Conservation (phyloP, 37 sponge, comb jelly and placozoan genomes). For the Halichondria panicea region DNA sequence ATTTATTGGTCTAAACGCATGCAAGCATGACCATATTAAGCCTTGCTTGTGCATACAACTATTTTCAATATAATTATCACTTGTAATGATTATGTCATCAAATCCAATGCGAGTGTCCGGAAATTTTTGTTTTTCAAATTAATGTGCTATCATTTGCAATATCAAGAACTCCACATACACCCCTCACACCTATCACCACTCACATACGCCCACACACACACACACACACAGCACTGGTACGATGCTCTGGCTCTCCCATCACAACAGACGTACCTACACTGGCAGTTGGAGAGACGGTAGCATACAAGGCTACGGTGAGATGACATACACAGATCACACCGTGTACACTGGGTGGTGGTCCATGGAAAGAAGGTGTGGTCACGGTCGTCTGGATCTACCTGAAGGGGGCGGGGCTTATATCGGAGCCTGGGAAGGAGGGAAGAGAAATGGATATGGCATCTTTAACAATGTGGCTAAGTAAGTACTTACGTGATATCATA, state of each 20-base stretch:
- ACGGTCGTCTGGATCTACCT: constrained; percentile 55
- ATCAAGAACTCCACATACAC: no score
- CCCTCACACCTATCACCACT: no score
- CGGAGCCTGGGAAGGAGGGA: constrained; percentile 58
- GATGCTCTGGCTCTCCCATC: constrained; percentile 37
- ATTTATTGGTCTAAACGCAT: no score
- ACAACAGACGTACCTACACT: constrained; percentile 24
- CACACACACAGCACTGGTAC: constrained; percentile 23
- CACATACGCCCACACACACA: neutral
- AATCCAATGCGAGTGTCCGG: no score
- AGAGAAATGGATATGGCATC: constrained; percentile 63
- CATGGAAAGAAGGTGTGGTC: constrained; percentile 51
- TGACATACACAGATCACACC: constrained; percentile 34
- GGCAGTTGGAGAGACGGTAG: constrained; percentile 53
- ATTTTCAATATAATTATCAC: no score
- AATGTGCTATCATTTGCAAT: no score
- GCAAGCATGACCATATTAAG: no score
- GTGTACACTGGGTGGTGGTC: constrained; percentile 52
- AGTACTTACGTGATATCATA: no score
- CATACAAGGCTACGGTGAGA: constrained; percentile 65
- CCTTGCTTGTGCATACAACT: no score
- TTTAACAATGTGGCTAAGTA: constrained; percentile 38
- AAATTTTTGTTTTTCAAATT: no score
- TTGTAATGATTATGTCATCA: no score
- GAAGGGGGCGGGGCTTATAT: constrained; percentile 16